Evolutionary conservation across 2,113 vertebrate genomes (phyloP).

Genomic region (Hydrolagus affinis): DNA sequence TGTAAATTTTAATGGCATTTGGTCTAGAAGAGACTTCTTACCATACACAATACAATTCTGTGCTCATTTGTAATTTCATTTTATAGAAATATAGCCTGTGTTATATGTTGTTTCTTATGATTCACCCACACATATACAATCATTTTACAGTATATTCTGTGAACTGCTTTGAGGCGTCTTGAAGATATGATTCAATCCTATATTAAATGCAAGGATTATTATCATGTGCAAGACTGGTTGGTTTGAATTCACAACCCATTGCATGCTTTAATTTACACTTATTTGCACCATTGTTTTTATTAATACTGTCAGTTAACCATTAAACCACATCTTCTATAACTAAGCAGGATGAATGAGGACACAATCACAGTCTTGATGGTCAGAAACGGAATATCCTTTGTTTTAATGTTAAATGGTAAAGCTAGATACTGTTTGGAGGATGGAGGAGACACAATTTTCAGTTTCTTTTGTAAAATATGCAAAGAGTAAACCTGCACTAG

Average conservation of each 20-base stretch:
- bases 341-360: not conserved
- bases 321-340: not conserved
- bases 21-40: not conserved
- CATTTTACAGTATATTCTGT: too few species aligned
- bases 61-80: constrained; percentile 18
- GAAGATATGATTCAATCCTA: too few species aligned
- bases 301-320: not conserved
- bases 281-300: not conserved
- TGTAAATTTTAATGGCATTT: not conserved
- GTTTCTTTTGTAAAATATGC: constrained; percentile 12
- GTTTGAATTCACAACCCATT: not conserved
- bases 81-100: not conserved
- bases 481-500: constrained; percentile 19
- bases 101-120: not conserved
- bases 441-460: not conserved
- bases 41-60: not conserved
- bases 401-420: constrained; percentile 24
- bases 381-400: not conserved
- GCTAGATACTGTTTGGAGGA: not conserved
- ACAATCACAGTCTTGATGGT: not conserved
- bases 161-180: too few species aligned
- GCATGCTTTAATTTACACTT: constrained; percentile 3
- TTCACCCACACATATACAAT: too few species aligned
- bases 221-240: not conserved
- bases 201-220: too few species aligned